phyloP scores from a whole-genome alignment of 2,113 vertebrate genomes.

The Seriola aureovittata region DNA sequence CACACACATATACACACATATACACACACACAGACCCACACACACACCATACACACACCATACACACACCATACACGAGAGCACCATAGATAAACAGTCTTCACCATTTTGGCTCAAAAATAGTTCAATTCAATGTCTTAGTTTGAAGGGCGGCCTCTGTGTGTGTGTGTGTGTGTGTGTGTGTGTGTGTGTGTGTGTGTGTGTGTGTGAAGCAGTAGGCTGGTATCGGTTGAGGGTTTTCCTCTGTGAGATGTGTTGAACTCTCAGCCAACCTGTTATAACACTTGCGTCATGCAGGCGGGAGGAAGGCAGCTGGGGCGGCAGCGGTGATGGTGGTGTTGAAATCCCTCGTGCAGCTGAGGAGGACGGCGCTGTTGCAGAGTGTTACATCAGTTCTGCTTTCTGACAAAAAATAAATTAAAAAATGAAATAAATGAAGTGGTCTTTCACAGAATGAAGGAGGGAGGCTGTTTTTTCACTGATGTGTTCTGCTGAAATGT shows the following conservation, averaged over 20 bases:
- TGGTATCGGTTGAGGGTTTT: neutral
- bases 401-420: neutral
- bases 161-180: neutral
- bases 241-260: neutral
- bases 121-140: neutral
- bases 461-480: neutral
- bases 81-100: neutral
- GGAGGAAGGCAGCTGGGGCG: neutral
- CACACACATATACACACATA: neutral
- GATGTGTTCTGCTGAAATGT: neutral
- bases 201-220: neutral
- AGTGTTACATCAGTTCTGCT: conserved; percentile 58
- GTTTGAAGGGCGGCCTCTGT: neutral
- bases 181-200: neutral
- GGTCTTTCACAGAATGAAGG: neutral
- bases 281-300: conserved; percentile 46
- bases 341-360: conserved; percentile 26
- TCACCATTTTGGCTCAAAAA: neutral
- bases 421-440: neutral
- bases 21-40: too few species aligned
- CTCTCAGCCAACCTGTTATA: conserved; percentile 18
- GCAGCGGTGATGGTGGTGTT: neutral
- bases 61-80: neutral
- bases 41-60: neutral
- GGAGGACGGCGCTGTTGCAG: conserved; percentile 18